These are phyloP conservation scores for Enoplosus armatus DNA, from an alignment of 2,797 vertebrate species.

Conservation along the genomic window DNA sequence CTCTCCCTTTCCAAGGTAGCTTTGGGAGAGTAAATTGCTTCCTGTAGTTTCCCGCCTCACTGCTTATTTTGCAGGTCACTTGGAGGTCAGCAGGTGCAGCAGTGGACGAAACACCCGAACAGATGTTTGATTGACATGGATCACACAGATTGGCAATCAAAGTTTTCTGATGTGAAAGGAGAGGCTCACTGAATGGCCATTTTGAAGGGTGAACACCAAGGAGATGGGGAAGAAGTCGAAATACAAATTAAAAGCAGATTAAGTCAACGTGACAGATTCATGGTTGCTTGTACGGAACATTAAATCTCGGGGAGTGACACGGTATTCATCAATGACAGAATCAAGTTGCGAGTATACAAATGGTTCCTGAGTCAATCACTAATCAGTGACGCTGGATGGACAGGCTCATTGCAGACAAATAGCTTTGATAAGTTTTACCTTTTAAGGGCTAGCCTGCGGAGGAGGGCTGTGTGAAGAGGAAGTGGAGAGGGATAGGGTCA, in stretches of 20 bases:
- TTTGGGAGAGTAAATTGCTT: conserved; percentile 82
- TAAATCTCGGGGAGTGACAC: conserved; percentile 68
- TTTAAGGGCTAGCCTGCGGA: conserved; percentile 60
- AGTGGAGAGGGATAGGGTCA: conserved; percentile 66
- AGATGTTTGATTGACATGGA: conserved; percentile 90
- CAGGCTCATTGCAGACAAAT: conserved; percentile 76
- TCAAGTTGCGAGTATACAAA: conserved; percentile 72
- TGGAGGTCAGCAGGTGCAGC: conserved; percentile 89
- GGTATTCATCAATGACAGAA: conserved; percentile 70
- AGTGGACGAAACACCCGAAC: conserved; percentile 83
- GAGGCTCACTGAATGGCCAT: conserved; percentile 75
- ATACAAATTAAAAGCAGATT: conserved; percentile 78
- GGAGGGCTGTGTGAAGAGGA: conserved; percentile 68
- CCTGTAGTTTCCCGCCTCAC: conserved; percentile 79
- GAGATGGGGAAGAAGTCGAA: conserved; percentile 79
- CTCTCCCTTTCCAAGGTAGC: conserved; percentile 70
- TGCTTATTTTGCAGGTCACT: conserved; percentile 85
- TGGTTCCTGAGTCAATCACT: conserved; percentile 72
- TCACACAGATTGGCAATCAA: conserved; percentile 88
- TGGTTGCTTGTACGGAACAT: conserved; percentile 69
- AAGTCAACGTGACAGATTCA: conserved; percentile 62
- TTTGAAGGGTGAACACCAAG: conserved; percentile 79
- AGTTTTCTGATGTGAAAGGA: conserved; percentile 84
- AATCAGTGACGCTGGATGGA: conserved; percentile 80
- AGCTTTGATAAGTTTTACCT: conserved; percentile 75